Conservation (phyloP, 30 jellyfish, hydroid and myxozoan species). For the Pseudorhiza aurosa region DNA sequence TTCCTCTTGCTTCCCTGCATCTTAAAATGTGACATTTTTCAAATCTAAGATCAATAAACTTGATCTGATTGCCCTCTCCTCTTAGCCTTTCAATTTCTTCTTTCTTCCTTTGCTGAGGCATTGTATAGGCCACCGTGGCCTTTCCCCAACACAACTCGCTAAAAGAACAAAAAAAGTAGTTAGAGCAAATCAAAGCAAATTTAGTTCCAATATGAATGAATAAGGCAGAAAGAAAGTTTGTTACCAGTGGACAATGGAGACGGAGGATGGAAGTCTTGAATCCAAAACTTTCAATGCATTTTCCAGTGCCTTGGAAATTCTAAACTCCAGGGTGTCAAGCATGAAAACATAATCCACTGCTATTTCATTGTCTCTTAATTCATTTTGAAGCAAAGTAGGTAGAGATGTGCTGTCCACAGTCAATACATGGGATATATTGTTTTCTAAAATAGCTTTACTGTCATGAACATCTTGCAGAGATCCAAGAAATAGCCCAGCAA, state of each 20-base stretch:
- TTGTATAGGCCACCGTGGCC: too few relatives aligned
- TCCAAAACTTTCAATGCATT: not conserved
- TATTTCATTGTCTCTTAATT: not conserved
- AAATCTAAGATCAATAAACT: too few relatives aligned
- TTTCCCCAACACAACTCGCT: too few relatives aligned
- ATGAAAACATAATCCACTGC: constrained; percentile 6
- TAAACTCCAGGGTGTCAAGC: constrained; percentile 21
- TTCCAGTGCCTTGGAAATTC: not conserved
- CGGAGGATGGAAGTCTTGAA: not conserved
- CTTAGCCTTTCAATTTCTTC: too few relatives aligned
- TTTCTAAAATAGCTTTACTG: not conserved
- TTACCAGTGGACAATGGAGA: constrained; percentile 14
- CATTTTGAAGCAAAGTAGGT: constrained; percentile 1
- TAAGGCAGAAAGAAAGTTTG: not conserved
- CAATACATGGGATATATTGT: not conserved
- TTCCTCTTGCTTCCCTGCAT: too few relatives aligned
- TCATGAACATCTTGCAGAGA: constrained; percentile 7
- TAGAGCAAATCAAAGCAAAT: too few relatives aligned
- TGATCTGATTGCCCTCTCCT: too few relatives aligned
- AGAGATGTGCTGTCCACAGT: constrained; percentile 17
- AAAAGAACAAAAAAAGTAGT: too few relatives aligned
- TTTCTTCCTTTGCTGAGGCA: too few relatives aligned
- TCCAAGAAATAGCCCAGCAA: not conserved
- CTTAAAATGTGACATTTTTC: too few relatives aligned
- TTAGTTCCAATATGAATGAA: too few relatives aligned